Base-by-base conservation (phyloP, 2,113 vertebrate species). In the Esox niger region DNA sequence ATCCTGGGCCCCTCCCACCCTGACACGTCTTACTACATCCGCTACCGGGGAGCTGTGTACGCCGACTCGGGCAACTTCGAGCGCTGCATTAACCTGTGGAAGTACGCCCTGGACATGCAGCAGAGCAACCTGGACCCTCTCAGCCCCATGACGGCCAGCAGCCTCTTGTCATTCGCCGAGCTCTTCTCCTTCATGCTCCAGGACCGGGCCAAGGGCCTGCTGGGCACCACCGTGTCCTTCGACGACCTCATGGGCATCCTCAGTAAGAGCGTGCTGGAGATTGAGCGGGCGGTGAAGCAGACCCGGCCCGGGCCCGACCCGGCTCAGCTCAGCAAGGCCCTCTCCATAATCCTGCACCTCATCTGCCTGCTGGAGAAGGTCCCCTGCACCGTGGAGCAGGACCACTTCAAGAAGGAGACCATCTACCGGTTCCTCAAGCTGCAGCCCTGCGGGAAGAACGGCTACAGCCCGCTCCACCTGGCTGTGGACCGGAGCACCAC, bases 151-250 rank as follows among this genome's bases (percentile, higher is more conserved):
- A 99, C 97, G 0, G 95, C 97, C 60, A 98, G 96, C 86, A 99
- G 97, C 79, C 90, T 99, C 60, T 86, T 99, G 0, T 99, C 97
- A 0, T 99, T 99, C 57, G 97, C 97, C 11, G 97, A 99, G 83
- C 95, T 99, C 6, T 99, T 99, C 87, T 98, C 97, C 68, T 99
- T 99, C 86, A 99, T 99, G 97, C 91, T 99, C n/a, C 97, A 99
- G 86, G 96, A 99, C 76, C 90, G 95, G 52, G 96, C 97, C 70
- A 98, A 99, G 84, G 97, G 97, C 55, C 90, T 99, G 1, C 87
- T 99, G 76, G 95, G 96, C 13, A 97, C 96, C 25, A 95, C 94
- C 0, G 95, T 99, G 69, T 97, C 96, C 6, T 99, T 99, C 84
- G 93, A 95, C 73, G 96, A 99, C 89, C 93, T 99, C 31, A 98